Conservation (phyloP, 2,888 invertebrate genomes). For the Bugulina stolonifera region DNA sequence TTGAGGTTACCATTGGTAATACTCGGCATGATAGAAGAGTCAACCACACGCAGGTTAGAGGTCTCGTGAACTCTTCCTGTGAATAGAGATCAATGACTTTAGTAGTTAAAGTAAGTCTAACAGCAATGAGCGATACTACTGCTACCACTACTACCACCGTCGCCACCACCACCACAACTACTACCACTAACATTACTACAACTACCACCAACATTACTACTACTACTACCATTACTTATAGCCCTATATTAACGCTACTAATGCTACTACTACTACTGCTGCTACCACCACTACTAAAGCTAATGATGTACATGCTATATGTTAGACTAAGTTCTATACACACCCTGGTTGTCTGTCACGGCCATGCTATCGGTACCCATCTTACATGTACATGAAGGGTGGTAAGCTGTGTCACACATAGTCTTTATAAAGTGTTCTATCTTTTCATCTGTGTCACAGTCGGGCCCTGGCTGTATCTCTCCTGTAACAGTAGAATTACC, state of each 20-base stretch:
- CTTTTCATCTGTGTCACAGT: slow-evolving; percentile 43
- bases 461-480: slow-evolving; percentile 40
- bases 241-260: too few species aligned
- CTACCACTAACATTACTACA: too few species aligned
- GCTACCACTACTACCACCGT: too few species aligned
- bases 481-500: too few species aligned
- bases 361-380: slow-evolving; percentile 60
- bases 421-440: slow-evolving; percentile 50
- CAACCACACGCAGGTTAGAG: slow-evolving; percentile 66
- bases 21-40: slow-evolving; percentile 73
- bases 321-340: too few species aligned
- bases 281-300: too few species aligned
- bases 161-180: too few species aligned
- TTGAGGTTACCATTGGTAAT: slow-evolving; percentile 70
- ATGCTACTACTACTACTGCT: too few species aligned
- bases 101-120: neutral
- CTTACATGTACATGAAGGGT: slow-evolving; percentile 71
- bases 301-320: too few species aligned
- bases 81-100: neutral
- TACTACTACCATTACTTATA: too few species aligned
- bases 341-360: slow-evolving; percentile 63
- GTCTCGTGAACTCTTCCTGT: slow-evolving; percentile 36
- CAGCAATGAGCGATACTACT: neutral
- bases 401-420: slow-evolving; percentile 63
- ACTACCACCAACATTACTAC: too few species aligned